Evolutionary conservation across 2,888 invertebrate species (phyloP).

Genomic region (Hipparchia sbordonii): DNA sequence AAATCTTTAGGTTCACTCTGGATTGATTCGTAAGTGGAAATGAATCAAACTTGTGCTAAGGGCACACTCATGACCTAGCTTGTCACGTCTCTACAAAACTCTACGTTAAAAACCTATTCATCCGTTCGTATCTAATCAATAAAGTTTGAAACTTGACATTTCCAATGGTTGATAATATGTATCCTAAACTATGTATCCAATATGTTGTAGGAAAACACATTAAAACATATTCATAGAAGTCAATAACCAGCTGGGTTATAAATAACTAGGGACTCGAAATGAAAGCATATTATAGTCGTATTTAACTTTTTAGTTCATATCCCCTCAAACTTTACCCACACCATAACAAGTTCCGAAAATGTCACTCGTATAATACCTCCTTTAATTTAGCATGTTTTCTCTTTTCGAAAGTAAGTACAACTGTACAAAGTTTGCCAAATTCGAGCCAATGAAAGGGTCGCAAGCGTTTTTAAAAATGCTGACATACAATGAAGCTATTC

Average conservation of each 20-base stretch:
- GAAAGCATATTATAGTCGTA: too few species aligned
- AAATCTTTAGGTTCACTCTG: too few species aligned
- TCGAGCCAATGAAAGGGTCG: constrained; percentile 3
- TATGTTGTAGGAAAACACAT: too few species aligned
- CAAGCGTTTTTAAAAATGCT: constrained; percentile 22
- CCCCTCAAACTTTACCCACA: not conserved
- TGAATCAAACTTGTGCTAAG: too few species aligned
- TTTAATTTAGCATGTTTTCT: constrained; percentile 14
- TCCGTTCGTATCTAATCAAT: not conserved
- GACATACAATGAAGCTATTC: constrained; percentile 21
- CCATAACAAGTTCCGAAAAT: constrained; percentile 19
- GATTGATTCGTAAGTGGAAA: too few species aligned
- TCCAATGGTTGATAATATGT: too few species aligned
- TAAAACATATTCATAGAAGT: too few species aligned
- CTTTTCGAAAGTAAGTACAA: constrained; percentile 16
- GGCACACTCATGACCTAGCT: constrained; percentile 47
- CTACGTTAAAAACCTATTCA: not conserved
- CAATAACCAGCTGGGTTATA: too few species aligned
- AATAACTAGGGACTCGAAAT: too few species aligned
- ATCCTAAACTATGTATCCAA: too few species aligned
- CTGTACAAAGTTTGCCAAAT: constrained; percentile 12
- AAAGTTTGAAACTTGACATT: not conserved
- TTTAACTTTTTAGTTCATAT: not conserved
- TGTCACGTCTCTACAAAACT: constrained; percentile 23
- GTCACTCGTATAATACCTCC: not conserved